Conservation (phyloP, 2,888 invertebrate species). For the Brachycybe producta region DNA sequence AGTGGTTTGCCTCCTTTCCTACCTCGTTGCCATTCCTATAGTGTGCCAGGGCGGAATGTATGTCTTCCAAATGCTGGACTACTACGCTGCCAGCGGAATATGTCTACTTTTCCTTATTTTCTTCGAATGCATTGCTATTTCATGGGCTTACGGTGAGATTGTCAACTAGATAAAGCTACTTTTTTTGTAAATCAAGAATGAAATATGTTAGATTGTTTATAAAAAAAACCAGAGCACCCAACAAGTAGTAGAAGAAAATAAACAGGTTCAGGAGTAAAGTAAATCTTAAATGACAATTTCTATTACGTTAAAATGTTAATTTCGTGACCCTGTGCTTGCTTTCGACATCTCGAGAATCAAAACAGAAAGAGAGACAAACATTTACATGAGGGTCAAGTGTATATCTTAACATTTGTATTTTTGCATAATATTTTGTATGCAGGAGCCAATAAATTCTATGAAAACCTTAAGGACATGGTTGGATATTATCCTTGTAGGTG, state of each 20-base stretch:
- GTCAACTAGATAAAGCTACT: too few relatives aligned
- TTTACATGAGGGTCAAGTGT: too few relatives aligned
- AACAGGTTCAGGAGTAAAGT: too few relatives aligned
- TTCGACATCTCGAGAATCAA: too few relatives aligned
- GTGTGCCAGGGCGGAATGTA: constrained; percentile 97
- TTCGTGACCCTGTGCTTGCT: too few relatives aligned
- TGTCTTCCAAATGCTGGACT: constrained; percentile 95
- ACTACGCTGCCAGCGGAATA: constrained; percentile 97
- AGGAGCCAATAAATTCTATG: constrained; percentile 83
- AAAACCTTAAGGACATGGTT: constrained; percentile 95
- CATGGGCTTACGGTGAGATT: constrained; percentile 83
- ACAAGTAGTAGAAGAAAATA: too few relatives aligned
- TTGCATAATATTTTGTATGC: constrained; percentile 17
- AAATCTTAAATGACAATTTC: too few relatives aligned
- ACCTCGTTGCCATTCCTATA: constrained; percentile 81
- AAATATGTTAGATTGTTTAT: too few relatives aligned
- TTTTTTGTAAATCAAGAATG: constrained; percentile 12
- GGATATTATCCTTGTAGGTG: constrained; percentile 93
- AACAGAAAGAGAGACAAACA: too few relatives aligned
- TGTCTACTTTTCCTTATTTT: constrained; percentile 91
- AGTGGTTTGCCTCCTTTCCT: constrained; percentile 81
- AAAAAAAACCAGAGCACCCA: too few relatives aligned
- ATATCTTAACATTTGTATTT: constrained; percentile 2
- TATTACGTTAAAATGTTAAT: too few relatives aligned
- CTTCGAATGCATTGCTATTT: constrained; percentile 96